These are phyloP conservation scores for Sebastolobus altivelis DNA, from an alignment of 2,797 vertebrate genomes.

Conservation along the genomic window DNA sequence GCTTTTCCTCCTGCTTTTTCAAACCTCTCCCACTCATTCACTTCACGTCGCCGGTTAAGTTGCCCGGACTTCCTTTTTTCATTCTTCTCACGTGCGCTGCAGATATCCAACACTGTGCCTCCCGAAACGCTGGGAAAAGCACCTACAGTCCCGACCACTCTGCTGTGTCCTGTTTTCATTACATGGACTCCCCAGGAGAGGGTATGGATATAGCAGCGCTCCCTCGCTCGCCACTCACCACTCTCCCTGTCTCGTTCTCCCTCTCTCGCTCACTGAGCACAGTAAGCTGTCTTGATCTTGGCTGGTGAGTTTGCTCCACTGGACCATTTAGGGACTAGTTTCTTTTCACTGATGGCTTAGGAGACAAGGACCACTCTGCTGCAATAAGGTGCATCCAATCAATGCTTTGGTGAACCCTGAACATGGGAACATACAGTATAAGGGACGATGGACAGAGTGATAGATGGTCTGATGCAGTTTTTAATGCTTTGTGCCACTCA, in stretches of 20 bases:
- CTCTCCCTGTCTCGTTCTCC: conserved; percentile 11
- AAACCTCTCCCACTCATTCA: conserved; percentile 50
- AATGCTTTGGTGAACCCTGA: conserved; percentile 12
- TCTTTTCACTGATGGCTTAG: conserved; percentile 45
- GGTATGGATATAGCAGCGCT: conserved; percentile 46
- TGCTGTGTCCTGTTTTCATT: conserved; percentile 75
- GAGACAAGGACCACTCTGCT: conserved; percentile 18
- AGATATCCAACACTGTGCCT: conserved; percentile 47
- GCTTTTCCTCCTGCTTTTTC: conserved; percentile 35
- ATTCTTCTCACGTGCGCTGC: conserved; percentile 54
- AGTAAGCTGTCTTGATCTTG: conserved; percentile 62
- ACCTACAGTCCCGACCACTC: conserved; percentile 49
- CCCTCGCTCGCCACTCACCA: conserved; percentile 21
- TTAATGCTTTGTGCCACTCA: neutral
- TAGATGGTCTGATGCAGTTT: neutral
- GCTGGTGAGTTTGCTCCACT: conserved; percentile 56
- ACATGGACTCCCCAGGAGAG: conserved; percentile 64
- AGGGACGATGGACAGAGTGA: neutral
- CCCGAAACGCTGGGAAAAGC: conserved; percentile 56
- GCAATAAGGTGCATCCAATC: conserved; percentile 29
- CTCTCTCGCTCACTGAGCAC: conserved; percentile 53
- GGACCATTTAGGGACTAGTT: conserved; percentile 58
- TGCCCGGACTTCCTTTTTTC: conserved; percentile 33
- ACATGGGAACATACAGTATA: neutral
- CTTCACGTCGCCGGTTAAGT: conserved; percentile 41